Base-by-base conservation (phyloP, 2,888 invertebrate genomes). In the Monoplex corrugatus region DNA sequence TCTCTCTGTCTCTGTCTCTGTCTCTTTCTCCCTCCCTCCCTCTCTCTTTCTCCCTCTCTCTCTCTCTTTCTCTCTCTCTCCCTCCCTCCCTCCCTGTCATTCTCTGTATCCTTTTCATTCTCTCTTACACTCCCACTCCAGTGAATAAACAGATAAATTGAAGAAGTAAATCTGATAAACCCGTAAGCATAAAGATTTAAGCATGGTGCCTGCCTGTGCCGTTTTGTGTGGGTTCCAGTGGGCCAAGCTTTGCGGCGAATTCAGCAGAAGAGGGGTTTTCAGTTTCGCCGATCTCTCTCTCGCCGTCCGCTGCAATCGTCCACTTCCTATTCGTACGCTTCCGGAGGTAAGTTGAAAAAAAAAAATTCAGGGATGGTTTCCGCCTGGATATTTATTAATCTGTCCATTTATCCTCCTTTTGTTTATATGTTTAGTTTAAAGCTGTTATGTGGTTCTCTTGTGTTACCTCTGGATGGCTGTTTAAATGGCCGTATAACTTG, bases 321-420 rank as follows among this genome's bases (percentile, higher is more conserved):
- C 6, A 83, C 89, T 3, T 89, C 89, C 1, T 89, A 89, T 50
- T 89, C 89, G 0, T 89, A 89, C 80, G 86, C 86, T 19, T 89
- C 89, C 10, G 90, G 89, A 78, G 90, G 89, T 90, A 35, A 86
- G 89, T 88, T n/a, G n/a, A n/a, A n/a, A n/a, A n/a, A n/a, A n/a
- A n/a, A n/a, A n/a, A n/a, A n/a, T n/a, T n/a, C n/a, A n/a, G n/a
- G n/a, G 28, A 10, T 23, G 8, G 23, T 35, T 23, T 16, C 1
- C 16, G 57, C 28, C 16, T 50, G 50, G 50, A 50, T 50, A 13
- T 50, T 50, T 50, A 13, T 50, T 50, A 13, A 13, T 5, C 19
- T 57, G 2, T 16, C 8, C 19, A 28, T 16, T 57, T 2, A 2
- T 2, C 16, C 28, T 2, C 19, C 28, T 57, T 16, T 2, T 2